Conservation (phyloP, 64 coral and sea anemone species). For the Pocillopora damicornis region DNA sequence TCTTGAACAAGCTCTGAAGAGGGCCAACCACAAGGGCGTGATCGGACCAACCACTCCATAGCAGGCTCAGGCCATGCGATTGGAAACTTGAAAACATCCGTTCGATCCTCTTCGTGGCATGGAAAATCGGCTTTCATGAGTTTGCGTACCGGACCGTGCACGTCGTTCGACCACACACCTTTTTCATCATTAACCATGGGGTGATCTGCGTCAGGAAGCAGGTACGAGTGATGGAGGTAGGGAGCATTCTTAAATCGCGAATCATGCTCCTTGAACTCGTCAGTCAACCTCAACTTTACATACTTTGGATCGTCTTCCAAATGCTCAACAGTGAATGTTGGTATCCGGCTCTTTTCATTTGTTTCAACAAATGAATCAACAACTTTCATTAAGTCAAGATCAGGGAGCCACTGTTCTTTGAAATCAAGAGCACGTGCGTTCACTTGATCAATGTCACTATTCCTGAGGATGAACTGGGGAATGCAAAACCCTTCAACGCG, state of each 20-base stretch:
- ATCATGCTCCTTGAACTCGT: constrained; percentile 54
- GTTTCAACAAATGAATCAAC: constrained; percentile 11
- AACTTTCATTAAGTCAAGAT: constrained; percentile 41
- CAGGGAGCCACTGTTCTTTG: constrained; percentile 48
- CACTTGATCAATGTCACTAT: background rate
- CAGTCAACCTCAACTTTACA: constrained; percentile 52
- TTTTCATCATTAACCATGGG: background rate
- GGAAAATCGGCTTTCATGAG: background rate
- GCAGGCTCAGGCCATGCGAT: constrained; percentile 69
- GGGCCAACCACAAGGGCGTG: constrained; percentile 61
- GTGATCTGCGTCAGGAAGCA: constrained; percentile 17
- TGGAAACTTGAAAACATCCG: constrained; percentile 60
- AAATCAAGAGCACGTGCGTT: background rate
- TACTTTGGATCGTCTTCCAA: constrained; percentile 63
- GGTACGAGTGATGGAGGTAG: constrained; percentile 45
- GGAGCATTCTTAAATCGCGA: constrained; percentile 46
- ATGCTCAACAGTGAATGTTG: constrained; percentile 72
- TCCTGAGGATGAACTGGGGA: constrained; percentile 35
- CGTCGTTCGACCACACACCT: constrained; percentile 1
- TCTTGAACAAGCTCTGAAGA: constrained; percentile 60
- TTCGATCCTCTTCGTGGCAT: constrained; percentile 38
- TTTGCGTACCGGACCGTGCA: constrained; percentile 73
- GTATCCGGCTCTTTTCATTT: constrained; percentile 21
- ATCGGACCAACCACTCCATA: constrained; percentile 81
- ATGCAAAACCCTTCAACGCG: constrained; percentile 76